Percentiles rank a stretch among this genome's conserved stretches.
phyloP scores from a whole-genome alignment of 1,140 invertebrate genomes.

The Anadara kagoshimensis region DNA sequence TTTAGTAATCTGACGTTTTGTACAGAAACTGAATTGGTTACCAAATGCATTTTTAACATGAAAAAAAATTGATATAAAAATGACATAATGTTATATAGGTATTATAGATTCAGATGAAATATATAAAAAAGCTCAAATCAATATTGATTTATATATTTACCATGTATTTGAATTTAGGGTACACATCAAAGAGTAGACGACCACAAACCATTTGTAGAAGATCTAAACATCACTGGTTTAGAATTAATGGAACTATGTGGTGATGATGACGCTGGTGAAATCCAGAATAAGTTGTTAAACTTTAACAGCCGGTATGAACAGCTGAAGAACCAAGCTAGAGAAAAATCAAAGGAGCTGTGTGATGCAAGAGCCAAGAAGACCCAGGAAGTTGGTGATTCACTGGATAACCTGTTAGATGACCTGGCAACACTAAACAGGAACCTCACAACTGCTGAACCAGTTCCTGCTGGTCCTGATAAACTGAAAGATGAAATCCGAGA shows the following conservation, averaged over 20 bases:
- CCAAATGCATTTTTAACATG: too few species aligned
- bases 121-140: too few species aligned
- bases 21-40: too few species aligned
- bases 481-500: conserved; percentile 96
- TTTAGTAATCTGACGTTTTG: too few species aligned
- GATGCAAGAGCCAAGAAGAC: conserved; percentile 84
- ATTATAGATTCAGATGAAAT: too few species aligned
- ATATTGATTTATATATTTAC: too few species aligned
- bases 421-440: conserved; percentile 85
- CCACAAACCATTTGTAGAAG: conserved; percentile 97
- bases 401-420: conserved; percentile 93
- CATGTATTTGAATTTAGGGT: too few species aligned
- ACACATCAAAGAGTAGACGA: conserved; percentile 91
- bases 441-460: conserved; percentile 88
- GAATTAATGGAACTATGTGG: conserved; percentile 90
- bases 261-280: conserved; percentile 91
- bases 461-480: conserved; percentile 94
- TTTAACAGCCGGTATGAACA: conserved; percentile 93
- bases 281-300: conserved; percentile 90
- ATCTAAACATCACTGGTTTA: conserved; percentile 95
- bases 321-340: conserved; percentile 85
- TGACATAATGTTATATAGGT: too few species aligned
- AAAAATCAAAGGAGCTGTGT: conserved; percentile 87
- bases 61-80: too few species aligned
- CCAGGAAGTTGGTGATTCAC: conserved; percentile 86